A percentile compares a stretch with the other conserved stretches of the same genome.
These are phyloP conservation scores for Leptoclinus maculatus DNA, from an alignment of 2,797 vertebrate genomes.

Conservation along the genomic window DNA sequence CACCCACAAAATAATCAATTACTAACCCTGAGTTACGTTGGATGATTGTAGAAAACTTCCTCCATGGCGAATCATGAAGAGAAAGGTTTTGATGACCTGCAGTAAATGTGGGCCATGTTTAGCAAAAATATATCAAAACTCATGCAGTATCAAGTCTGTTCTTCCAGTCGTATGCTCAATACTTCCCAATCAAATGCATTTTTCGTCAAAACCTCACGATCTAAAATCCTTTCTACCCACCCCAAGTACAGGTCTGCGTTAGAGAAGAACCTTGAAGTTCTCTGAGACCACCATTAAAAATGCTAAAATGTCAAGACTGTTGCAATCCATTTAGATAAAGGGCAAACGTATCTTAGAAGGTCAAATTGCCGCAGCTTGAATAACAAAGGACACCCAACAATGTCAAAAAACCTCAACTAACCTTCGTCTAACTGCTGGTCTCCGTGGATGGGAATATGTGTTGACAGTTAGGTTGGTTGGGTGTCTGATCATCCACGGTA, in stretches of 20 bases:
- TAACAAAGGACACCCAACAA: slow-evolving; percentile 32
- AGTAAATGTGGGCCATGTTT: no score
- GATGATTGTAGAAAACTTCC: no score
- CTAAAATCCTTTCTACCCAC: background rate
- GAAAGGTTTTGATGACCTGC: no score
- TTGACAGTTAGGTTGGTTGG: slow-evolving; percentile 33
- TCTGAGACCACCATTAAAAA: slow-evolving; percentile 13
- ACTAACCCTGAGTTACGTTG: no score
- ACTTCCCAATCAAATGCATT: background rate
- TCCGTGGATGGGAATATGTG: slow-evolving; percentile 25
- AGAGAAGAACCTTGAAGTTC: background rate
- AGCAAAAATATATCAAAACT: background rate
- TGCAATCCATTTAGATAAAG: slow-evolving; percentile 44
- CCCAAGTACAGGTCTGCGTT: background rate
- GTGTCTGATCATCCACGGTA: slow-evolving; percentile 16
- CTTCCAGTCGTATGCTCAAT: background rate
- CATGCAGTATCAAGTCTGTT: background rate
- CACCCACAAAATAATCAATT: no score
- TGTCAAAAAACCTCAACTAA: slow-evolving; percentile 42
- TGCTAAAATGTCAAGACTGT: slow-evolving; percentile 40
- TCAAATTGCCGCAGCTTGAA: slow-evolving; percentile 34
- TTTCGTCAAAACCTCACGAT: background rate
- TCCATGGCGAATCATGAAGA: no score
- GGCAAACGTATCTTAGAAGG: slow-evolving; percentile 50
- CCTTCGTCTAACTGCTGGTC: slow-evolving; percentile 48